Conservation (phyloP, 2,888 invertebrate species). For the Atethmia centrago region DNA sequence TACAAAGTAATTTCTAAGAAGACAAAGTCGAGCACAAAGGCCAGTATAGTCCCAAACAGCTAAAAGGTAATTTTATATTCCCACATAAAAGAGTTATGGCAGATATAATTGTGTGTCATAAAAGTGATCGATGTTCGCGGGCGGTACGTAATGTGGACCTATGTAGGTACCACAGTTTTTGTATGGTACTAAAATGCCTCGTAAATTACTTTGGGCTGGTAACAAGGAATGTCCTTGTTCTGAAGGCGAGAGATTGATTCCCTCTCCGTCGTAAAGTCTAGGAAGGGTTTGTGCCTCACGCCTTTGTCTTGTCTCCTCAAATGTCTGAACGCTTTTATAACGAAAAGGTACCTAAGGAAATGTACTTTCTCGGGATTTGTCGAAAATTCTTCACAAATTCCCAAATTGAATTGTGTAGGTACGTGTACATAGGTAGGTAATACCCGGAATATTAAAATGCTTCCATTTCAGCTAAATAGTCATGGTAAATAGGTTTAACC, state of each 20-base stretch:
- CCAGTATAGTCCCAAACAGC: conserved; percentile 24
- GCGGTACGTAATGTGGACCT: conserved; percentile 13
- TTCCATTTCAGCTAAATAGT: background rate
- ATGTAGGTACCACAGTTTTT: conserved; percentile 47
- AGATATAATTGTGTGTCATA: conserved; percentile 63
- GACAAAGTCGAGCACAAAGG: conserved; percentile 22
- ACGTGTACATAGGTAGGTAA: background rate
- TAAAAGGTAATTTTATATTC: conserved; percentile 62
- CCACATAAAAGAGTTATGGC: conserved; percentile 64
- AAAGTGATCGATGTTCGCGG: conserved; percentile 53
- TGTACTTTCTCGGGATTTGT: conserved; percentile 13
- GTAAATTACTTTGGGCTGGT: conserved; percentile 47
- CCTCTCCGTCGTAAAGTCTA: conserved; percentile 53
- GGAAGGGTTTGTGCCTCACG: conserved; percentile 23
- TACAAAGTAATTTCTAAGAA: conserved; percentile 16
- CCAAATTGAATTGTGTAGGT: too few relatives aligned
- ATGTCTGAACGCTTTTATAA: conserved; percentile 19
- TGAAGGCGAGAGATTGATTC: conserved; percentile 33
- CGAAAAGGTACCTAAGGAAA: conserved; percentile 23
- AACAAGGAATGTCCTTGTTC: conserved; percentile 37
- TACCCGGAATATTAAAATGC: background rate
- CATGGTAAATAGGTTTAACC: background rate
- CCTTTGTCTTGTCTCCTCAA: conserved; percentile 31
- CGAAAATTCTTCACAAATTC: conserved; percentile 20
- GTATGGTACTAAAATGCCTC: conserved; percentile 45